Percentiles rank a stretch among this genome's conserved stretches.
These are phyloP conservation scores for Etheostoma nigrum DNA, from an alignment of 2,797 vertebrate genomes.

Conservation along the genomic window DNA sequence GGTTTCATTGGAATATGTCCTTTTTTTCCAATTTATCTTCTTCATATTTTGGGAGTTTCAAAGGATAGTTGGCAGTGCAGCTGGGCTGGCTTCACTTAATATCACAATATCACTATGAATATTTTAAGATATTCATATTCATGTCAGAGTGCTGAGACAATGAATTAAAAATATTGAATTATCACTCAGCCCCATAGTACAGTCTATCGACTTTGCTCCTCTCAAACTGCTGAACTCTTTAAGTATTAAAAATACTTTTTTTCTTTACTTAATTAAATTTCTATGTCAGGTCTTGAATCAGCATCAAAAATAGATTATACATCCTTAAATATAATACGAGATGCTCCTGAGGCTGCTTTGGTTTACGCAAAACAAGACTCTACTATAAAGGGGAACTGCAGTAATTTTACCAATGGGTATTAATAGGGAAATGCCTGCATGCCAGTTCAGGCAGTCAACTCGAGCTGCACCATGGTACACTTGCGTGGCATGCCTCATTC, in stretches of 20 bases:
- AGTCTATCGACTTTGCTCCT: background rate
- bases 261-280: conserved; percentile 5
- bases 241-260: too few relatives aligned
- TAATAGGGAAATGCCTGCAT: too few relatives aligned
- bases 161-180: background rate
- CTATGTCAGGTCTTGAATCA: background rate
- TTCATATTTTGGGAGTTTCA: background rate
- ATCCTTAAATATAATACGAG: background rate
- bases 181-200: background rate
- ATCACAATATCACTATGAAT: background rate
- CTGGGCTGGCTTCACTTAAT: background rate
- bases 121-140: background rate
- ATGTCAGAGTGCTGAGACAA: background rate
- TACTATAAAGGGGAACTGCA: background rate
- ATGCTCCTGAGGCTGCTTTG: background rate
- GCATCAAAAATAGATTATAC: background rate
- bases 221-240: too few relatives aligned
- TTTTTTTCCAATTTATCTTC: background rate
- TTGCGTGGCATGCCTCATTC: too few relatives aligned
- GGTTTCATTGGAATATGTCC: background rate
- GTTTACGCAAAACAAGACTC: background rate
- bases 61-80: background rate
- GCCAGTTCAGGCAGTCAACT: too few relatives aligned
- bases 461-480: too few relatives aligned
- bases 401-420: background rate